These are phyloP conservation scores for Eidolon helvum DNA, from an alignment of 2,113 vertebrate species.

Conservation along the genomic window DNA sequence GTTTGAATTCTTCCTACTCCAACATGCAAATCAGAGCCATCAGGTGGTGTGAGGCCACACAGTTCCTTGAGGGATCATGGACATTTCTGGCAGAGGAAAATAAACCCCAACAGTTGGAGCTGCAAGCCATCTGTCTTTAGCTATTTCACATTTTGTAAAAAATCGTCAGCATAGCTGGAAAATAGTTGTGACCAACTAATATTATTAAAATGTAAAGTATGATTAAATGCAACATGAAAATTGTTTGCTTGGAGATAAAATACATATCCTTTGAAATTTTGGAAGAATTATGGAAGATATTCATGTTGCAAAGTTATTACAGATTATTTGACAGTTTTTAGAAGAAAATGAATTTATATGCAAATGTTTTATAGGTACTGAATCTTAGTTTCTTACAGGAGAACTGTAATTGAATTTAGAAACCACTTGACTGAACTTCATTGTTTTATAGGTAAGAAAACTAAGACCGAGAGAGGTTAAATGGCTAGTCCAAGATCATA, in stretches of 20 bases:
- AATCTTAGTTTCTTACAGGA: conserved; percentile 33
- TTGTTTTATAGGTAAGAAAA: conserved; percentile 42
- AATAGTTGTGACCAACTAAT: conserved; percentile 53
- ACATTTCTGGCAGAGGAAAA: conserved; percentile 66
- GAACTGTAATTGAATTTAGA: conserved; percentile 43
- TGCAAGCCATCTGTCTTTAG: conserved; percentile 73
- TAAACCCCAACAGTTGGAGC: conserved; percentile 66
- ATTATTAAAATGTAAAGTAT: conserved; percentile 54
- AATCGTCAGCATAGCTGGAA: conserved; percentile 58
- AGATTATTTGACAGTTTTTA: conserved; percentile 23
- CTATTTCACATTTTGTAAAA: conserved; percentile 67
- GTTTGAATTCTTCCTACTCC: conserved; percentile 30
- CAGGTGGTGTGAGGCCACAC: conserved; percentile 42
- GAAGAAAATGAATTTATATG: conserved; percentile 35
- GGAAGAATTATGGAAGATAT: conserved; percentile 21
- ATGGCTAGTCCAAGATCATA: neutral
- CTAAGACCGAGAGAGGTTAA: conserved; percentile 4
- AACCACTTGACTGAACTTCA: neutral
- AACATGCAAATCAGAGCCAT: conserved; percentile 57
- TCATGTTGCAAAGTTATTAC: conserved; percentile 12
- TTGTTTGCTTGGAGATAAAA: conserved; percentile 41
- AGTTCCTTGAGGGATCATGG: conserved; percentile 48
- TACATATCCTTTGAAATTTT: conserved; percentile 32
- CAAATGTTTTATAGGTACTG: neutral
- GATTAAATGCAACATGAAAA: conserved; percentile 1